A percentile compares a stretch with the other conserved stretches of the same genome.
Evolutionary conservation across 2,888 invertebrate genomes (phyloP).

Genomic region (Prenolepis imparis): DNA sequence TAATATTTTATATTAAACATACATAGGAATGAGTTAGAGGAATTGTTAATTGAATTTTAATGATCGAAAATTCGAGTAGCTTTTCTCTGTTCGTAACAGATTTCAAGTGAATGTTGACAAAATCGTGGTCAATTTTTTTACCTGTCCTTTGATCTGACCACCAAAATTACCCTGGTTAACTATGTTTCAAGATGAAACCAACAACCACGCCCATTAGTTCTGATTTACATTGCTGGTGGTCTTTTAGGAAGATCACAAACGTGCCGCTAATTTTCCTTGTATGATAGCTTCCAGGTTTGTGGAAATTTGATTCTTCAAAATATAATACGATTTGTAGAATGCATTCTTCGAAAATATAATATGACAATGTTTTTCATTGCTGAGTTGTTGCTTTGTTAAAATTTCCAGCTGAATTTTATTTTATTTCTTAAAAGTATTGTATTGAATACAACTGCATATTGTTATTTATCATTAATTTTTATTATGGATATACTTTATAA

Average conservation of each 20-base stretch:
- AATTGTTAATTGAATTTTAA: background rate
- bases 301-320: constrained; percentile 15
- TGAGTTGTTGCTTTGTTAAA: background rate
- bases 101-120: constrained; percentile 34
- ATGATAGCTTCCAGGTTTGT: constrained; percentile 27
- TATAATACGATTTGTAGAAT: background rate
- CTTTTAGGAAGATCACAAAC: constrained; percentile 17
- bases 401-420: background rate
- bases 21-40: background rate
- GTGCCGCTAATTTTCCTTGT: constrained; percentile 23
- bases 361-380: background rate
- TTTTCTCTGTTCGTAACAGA: background rate
- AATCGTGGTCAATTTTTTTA: constrained; percentile 27
- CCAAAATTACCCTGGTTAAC: constrained; percentile 24
- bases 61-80: background rate
- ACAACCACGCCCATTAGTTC: constrained; percentile 18
- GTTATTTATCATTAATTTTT: background rate
- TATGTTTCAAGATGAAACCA: constrained; percentile 37
- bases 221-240: constrained; percentile 24
- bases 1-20: background rate
- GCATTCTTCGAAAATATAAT: too few species aligned
- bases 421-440: background rate
- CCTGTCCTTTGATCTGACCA: constrained; percentile 23
- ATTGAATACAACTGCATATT: background rate
- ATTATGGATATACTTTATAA: background rate